Evolutionary conservation across 2,113 vertebrate species (phyloP), one percentile per base, ranked within the genome.

Genomic region (Archocentrus centrarchus): DNA sequence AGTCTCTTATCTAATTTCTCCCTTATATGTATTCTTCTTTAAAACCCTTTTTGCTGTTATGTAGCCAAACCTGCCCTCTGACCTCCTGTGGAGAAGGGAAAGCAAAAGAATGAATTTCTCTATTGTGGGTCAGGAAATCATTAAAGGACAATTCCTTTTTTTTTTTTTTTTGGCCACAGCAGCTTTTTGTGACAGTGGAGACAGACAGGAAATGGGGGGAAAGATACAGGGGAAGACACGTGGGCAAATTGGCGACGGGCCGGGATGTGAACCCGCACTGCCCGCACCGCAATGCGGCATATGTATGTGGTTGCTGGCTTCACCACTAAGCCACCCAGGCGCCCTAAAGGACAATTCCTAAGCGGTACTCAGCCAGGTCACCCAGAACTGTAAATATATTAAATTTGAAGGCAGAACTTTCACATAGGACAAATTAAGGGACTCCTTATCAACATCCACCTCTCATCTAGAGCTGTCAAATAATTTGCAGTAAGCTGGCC

Each of bases 61-160:
- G 2, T 73, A 32, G 47, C 24, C 17, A 32, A 53, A 0, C 11
- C 0, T 73, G 68, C 83, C 78, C 79, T 82, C 35, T 81, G 77
- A 83, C 81, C 79, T 80, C 53, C 68, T 13, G 17, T 53, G 66
- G 32, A 57, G 66, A 50, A 41, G 20, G 5, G n/a, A 61, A 35
- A 70, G 22, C 41, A 20, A 20, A 55, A 20, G 53, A 20, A 55
- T 53, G 17, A 53, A 50, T 75, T 35, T 59, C 2, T 27, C 55
- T 35, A 55, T 13, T 9, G 30, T 75, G 53, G 47, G 10, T 64
- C 53, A 55, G 47, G 17, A 75, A 61, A 39, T 32, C 5, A 55
- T 20, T 32, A 20, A 1, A 83, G 66, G 30, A 30, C 47, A 17
- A 73, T 35, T 55, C 68, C 3, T 22, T 22, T 22, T 22, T 22